Base-by-base conservation (phyloP, 2,113 vertebrate genomes). In the Thomomys bottae region DNA sequence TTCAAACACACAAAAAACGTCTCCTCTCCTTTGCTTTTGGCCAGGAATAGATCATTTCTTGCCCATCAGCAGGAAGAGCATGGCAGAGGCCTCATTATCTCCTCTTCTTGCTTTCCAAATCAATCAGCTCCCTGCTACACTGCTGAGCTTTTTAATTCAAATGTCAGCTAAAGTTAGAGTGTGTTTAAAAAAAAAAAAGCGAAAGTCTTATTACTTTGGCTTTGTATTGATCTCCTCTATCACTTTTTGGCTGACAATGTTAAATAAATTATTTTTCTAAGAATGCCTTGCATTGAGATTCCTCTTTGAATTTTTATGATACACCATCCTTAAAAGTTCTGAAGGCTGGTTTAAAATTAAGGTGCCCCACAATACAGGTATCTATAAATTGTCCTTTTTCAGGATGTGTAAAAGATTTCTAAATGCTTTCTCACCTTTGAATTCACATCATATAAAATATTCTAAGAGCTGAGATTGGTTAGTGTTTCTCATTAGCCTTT, bases 41-140 rank as follows among this genome's bases (percentile, higher is more conserved):
- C 85, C 86, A 81, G 76, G 72, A 96, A 94, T 76, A 95, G 94
- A 89, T 94, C 76, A 86, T 88, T 90, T 83, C 45, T 94, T 96
- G 42, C 49, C 86, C 78, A 67, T 88, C 82, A 72, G 68, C 40
- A 32, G 3, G 78, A 66, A 59, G 26, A 85, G 28, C 64, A 59
- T 57, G 66, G 87, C 87, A 95, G 81, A 95, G 68, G 40, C 54
- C 68, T 95, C 84, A 73, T 91, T 93, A 95, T 86, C 77, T 94
- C 68, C 5, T 57, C 71, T 61, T 71, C 82, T 20, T 21, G 85
- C 78, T 91, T 95, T 57, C n/a, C 8, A 6, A 75, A 94, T 92
- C 79, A 80, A 66, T 92, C 94, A 85, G 83, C 92, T 88, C 45
- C 87, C 36, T 9, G 71, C 70, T 88, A 1, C 45, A 90, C 90